A percentile compares a stretch with the other conserved stretches of the same genome.
phyloP scores from a whole-genome alignment of 2,113 vertebrate species.

The Periophthalmodon schlosseri region DNA sequence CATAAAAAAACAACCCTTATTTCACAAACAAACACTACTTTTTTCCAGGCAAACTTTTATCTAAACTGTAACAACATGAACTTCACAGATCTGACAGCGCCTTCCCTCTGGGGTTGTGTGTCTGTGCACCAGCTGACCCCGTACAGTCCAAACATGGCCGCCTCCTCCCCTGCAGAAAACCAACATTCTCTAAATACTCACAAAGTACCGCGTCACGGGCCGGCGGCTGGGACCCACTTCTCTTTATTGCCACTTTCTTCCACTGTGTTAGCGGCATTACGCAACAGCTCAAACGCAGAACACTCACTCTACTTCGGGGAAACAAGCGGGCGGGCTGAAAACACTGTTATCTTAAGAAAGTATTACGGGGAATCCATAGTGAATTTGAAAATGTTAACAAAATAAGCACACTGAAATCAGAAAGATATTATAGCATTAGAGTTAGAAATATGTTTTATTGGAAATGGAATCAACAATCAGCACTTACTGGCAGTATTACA shows the following conservation, averaged over 20 bases:
- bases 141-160: conserved; percentile 35
- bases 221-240: conserved; percentile 20
- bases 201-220: conserved; percentile 11
- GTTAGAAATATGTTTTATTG: not conserved
- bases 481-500: too few species aligned
- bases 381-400: not conserved
- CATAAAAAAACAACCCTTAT: not conserved
- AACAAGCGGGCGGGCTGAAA: not conserved
- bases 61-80: not conserved
- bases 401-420: not conserved
- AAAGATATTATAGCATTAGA: not conserved
- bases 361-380: not conserved
- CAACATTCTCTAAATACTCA: conserved; percentile 46
- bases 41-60: not conserved
- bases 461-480: not conserved
- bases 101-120: not conserved
- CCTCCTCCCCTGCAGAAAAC: conserved; percentile 11
- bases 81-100: too few species aligned
- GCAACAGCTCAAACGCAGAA: not conserved
- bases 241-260: conserved; percentile 16
- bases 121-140: conserved; percentile 27
- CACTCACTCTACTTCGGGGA: conserved; percentile 1
- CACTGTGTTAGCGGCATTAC: conserved; percentile 6
- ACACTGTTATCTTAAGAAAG: not conserved
- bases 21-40: not conserved